phyloP scores from a whole-genome alignment of 2,113 vertebrate species.

The Acrocephalus kingi region DNA sequence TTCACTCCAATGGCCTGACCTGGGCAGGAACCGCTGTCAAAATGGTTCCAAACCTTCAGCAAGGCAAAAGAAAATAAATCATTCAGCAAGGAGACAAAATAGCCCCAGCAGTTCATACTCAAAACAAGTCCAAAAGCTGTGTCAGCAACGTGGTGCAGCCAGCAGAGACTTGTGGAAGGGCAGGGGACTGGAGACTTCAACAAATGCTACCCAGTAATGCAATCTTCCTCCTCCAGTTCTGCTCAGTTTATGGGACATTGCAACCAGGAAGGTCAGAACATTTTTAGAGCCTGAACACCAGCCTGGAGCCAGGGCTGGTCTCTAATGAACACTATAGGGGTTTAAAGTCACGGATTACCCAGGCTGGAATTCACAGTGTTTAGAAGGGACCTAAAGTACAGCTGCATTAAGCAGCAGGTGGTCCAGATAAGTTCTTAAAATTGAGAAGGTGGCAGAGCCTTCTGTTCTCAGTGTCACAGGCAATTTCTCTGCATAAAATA shows the following conservation, averaged over 20 bases:
- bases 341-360: not conserved
- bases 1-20: conserved; percentile 97
- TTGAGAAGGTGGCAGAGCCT: not conserved
- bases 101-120: not conserved
- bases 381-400: conserved; percentile 14
- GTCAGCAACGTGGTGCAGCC: not conserved
- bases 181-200: not conserved
- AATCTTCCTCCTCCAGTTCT: not conserved
- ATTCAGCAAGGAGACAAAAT: not conserved
- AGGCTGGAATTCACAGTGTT: conserved; percentile 32
- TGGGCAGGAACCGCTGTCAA: conserved; percentile 97
- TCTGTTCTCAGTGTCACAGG: not conserved
- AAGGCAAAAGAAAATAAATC: not conserved
- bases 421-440: conserved; percentile 22
- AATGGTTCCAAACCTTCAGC: conserved; percentile 97
- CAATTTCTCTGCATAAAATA: not conserved
- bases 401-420: conserved; percentile 53
- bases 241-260: not conserved
- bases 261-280: not conserved
- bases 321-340: not conserved
- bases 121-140: not conserved
- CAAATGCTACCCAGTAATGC: not conserved
- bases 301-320: not conserved
- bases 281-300: not conserved
- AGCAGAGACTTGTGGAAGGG: not conserved